Evolutionary conservation across 2,797 vertebrate species (phyloP), one percentile per base, ranked within the genome.

Genomic region (Falco columbarius): DNA sequence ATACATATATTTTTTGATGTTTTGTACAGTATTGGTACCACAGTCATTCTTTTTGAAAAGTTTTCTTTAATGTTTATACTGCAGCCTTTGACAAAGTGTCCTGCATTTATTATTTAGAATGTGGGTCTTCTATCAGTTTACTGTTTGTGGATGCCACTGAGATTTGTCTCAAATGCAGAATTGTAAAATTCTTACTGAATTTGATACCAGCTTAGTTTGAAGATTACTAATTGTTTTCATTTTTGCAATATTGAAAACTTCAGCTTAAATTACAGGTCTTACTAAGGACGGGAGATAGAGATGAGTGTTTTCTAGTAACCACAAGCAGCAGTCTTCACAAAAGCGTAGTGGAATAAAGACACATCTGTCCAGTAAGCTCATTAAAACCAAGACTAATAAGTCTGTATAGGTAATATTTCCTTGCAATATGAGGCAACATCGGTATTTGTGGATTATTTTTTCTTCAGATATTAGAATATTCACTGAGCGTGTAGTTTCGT

Each of bases 1-100:
- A 49, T 8, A 27, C 7, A 1, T 10, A 0, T 4, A 7, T 7
- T 34, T 38, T n/a, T 49, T 17, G 3, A 12, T 56, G 4, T 51
- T 32, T 36, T 11, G 1, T 29, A 23, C 8, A 8, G 32, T 18
- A 24, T 36, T 81, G 18, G 12, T 86, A 38, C 36, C 7, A 6
- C 27, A 44, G 27, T 47, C 9, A 7, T 23, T 70, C 17, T 76
- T 66, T 16, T 54, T 84, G 52, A 46, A 82, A 72, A 65, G 6
- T 14, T 62, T 65, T 52, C 20, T 65, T n/a, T 68, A 19, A 23
- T 72, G 18, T 40, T 79, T 88, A 9, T 24, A 26, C 16, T 62
- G 16, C 47, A 71, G 34, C 52, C n/a, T 89, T 52, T 58, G n/a
- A 62, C 47, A 75, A 38, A 59, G 52, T 22, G 9, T 38, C 34